Base-by-base conservation (phyloP, 2,113 vertebrate genomes). In the Pelusios castaneus region DNA sequence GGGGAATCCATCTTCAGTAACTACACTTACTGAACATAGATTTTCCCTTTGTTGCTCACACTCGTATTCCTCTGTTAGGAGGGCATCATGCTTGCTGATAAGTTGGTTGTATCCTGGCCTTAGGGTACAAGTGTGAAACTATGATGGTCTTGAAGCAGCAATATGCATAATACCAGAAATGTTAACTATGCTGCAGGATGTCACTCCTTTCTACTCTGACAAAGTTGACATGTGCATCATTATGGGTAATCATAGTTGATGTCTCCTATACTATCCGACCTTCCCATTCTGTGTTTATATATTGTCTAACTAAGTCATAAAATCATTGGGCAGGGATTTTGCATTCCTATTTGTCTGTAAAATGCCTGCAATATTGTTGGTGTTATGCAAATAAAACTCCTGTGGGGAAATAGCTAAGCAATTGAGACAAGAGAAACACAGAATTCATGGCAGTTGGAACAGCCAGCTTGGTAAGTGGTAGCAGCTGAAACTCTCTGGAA, bases 181-280 rank as follows among this genome's bases (percentile, higher is more conserved):
- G 22, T 27, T 88, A 55, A 67, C 52, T 45, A 25, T 45, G 6
- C 34, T 55, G 17, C 52, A 45, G 73, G 13, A 76, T 80, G 11
- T 31, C n/a, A 24, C 22, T 80, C 10, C n/a, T 45, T n/a, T 38
- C 1, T 5, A 29, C 41, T 80, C 83, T 24, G 16, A 24, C 24
- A 41, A 80, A 89, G 60, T 16, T n/a, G 41, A 19, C 10, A 5
- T n/a, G 21, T 55, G 34, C 73, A 83, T 34, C 47, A 24, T 24
- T 52, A 10, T 0, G n/a, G 80, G 77, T 5, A 9, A 45, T 4
- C 4, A 10, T 2, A 21, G 0, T 0, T 7, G 27, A 19, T 41
- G 43, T 51, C 63, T n/a, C 27, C 17, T 41, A 24, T 21, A 16
- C 10, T 5, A 12, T 38, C 17, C 0, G 0, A 29, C 45, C 54